phyloP scores from a whole-genome alignment of 23 tunicate genomes.

The Botrylloides violaceus region DNA sequence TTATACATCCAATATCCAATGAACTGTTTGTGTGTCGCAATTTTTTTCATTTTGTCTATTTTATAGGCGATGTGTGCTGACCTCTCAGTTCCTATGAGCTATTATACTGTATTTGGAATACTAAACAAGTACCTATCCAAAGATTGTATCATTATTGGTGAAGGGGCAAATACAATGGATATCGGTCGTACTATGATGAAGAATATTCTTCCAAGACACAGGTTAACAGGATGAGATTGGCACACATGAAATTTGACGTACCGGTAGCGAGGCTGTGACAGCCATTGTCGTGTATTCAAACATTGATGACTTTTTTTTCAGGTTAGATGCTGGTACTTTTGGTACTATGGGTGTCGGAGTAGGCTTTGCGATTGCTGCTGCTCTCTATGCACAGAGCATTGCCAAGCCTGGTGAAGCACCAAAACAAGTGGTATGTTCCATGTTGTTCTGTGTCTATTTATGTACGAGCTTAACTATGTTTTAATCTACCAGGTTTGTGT shows the following conservation, averaged over 20 bases:
- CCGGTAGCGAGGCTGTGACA: too few relatives aligned
- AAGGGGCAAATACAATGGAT: conserved; percentile 97
- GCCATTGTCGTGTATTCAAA: too few relatives aligned
- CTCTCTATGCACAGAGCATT: conserved; percentile 37
- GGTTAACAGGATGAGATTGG: conserved; percentile 8
- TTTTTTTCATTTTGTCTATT: neutral
- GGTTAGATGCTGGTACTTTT: conserved; percentile 93
- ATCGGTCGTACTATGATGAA: conserved; percentile 71
- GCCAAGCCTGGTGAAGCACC: conserved; percentile 40
- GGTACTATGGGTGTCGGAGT: conserved; percentile 97
- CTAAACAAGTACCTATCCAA: conserved; percentile 44
- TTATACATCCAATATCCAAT: too few relatives aligned
- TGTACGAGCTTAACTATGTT: neutral
- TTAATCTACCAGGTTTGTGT: conserved; percentile 45
- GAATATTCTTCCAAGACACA: conserved; percentile 56
- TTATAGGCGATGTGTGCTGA: conserved; percentile 39
- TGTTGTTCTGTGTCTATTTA: neutral
- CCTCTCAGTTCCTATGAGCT: conserved; percentile 65
- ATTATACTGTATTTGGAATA: conserved; percentile 83
- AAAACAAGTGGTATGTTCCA: conserved; percentile 53
- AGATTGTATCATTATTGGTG: conserved; percentile 57
- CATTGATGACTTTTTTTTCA: too few relatives aligned
- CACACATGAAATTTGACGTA: neutral
- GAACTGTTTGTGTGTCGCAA: too few relatives aligned
- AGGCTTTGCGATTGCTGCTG: conserved; percentile 90